A percentile compares a stretch with the other conserved stretches of the same genome.
These are phyloP conservation scores for Penaeus japonicus DNA, from an alignment of 1,140 invertebrate species.

Conservation along the genomic window DNA sequence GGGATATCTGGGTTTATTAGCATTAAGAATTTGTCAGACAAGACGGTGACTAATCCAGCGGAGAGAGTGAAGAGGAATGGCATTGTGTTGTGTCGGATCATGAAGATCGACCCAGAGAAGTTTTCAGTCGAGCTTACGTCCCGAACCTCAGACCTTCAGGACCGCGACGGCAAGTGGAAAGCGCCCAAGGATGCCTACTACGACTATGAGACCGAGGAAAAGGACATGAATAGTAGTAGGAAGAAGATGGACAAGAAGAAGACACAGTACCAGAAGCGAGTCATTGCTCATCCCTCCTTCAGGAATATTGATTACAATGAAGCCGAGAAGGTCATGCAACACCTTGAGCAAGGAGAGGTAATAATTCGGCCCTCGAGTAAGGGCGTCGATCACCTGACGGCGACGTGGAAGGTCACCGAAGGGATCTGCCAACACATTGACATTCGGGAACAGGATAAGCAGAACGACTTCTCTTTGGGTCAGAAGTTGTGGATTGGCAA, in stretches of 20 bases:
- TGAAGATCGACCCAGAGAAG: constrained; percentile 93
- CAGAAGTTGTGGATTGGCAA: constrained; percentile 85
- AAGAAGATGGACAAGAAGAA: constrained; percentile 81
- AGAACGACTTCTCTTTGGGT: constrained; percentile 95
- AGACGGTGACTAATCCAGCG: constrained; percentile 89
- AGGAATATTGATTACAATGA: constrained; percentile 95
- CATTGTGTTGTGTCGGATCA: constrained; percentile 91
- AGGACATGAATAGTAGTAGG: constrained; percentile 79
- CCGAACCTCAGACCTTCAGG: constrained; percentile 89
- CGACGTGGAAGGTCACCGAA: constrained; percentile 98
- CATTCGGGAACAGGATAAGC: constrained; percentile 94
- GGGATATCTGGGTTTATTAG: constrained; percentile 94
- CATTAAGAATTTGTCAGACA: constrained; percentile 94
- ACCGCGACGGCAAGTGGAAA: constrained; percentile 91
- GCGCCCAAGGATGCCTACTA: constrained; percentile 91
- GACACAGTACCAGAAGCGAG: constrained; percentile 89
- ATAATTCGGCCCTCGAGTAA: constrained; percentile 95
- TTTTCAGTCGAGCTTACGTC: constrained; percentile 95
- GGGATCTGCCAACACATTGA: constrained; percentile 96
- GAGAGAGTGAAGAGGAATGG: constrained; percentile 88
- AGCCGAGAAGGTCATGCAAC: constrained; percentile 87
- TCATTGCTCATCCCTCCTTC: constrained; percentile 97
- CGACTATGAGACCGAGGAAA: constrained; percentile 85
- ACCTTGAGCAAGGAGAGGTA: constrained; percentile 95
- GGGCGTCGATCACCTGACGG: constrained; percentile 93